Evolutionary conservation across 2,797 vertebrate genomes (phyloP).

Genomic region (Hydrocynus forskahlii): DNA sequence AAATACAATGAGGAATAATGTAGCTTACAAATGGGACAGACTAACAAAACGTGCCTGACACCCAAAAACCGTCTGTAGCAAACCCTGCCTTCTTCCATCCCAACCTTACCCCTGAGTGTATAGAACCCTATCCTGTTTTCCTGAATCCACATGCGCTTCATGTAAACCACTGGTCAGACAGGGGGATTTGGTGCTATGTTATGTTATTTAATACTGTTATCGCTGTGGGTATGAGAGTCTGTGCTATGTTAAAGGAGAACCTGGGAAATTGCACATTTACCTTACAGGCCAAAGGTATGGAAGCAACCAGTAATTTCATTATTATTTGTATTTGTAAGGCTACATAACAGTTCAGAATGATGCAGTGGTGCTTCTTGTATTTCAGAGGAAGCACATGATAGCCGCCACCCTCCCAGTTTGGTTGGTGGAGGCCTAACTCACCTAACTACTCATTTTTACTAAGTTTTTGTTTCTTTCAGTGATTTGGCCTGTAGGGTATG

Average conservation of each 20-base stretch:
- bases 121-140: conserved; percentile 17
- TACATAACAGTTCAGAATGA: too few species aligned
- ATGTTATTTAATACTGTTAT: conserved; percentile 21
- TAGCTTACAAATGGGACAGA: conserved; percentile 50
- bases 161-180: conserved; percentile 32
- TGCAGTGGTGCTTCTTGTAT: too few species aligned
- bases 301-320: background rate
- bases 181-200: conserved; percentile 40
- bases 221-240: background rate
- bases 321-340: too few species aligned
- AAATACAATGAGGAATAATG: conserved; percentile 39
- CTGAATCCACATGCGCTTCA: conserved; percentile 35
- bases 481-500: background rate
- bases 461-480: background rate
- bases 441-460: background rate
- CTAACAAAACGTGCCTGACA: conserved; percentile 56
- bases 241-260: background rate
- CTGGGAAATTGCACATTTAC: background rate
- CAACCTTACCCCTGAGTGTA: conserved; percentile 2
- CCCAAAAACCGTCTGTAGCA: conserved; percentile 46
- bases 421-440: background rate
- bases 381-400: too few species aligned
- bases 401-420: too few species aligned
- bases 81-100: conserved; percentile 30
- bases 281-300: background rate